These are phyloP conservation scores for Sebastes kiyomatsui DNA, from an alignment of 2,797 vertebrate species.

Conservation along the genomic window DNA sequence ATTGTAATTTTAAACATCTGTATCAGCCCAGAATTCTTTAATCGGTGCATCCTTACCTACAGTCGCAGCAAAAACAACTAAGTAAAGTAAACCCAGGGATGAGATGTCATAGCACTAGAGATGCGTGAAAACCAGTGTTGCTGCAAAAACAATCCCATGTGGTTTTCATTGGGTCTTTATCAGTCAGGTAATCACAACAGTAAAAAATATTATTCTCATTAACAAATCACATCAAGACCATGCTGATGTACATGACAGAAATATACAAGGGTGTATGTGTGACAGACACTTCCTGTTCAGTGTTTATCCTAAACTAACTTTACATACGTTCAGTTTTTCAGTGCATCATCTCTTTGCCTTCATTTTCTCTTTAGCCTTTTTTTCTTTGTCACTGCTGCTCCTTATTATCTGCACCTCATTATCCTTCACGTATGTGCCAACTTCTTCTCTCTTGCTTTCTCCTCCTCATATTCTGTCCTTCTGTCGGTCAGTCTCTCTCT, in stretches of 20 bases:
- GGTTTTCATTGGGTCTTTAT: no score
- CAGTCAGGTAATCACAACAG: no score
- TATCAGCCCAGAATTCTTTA: no score
- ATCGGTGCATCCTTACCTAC: no score
- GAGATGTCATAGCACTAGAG: no score
- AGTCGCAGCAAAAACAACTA: no score
- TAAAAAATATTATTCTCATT: neutral
- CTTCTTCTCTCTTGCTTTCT: neutral
- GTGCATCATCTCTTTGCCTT: neutral
- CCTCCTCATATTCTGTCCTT: neutral
- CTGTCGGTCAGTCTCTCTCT: neutral
- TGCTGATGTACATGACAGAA: neutral
- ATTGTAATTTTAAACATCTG: no score
- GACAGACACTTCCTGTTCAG: neutral
- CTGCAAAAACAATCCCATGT: no score
- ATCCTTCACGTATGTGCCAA: conserved; percentile 35
- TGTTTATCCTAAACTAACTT: neutral
- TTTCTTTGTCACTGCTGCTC: neutral
- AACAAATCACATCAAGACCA: neutral
- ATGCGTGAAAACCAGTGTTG: no score
- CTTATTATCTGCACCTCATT: conserved; percentile 25
- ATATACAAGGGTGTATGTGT: neutral
- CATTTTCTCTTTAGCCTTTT: neutral
- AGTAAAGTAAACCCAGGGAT: no score
- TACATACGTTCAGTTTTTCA: neutral